Base-by-base conservation (phyloP, 1,140 invertebrate species). In the Pogonognathellus flavescens region DNA sequence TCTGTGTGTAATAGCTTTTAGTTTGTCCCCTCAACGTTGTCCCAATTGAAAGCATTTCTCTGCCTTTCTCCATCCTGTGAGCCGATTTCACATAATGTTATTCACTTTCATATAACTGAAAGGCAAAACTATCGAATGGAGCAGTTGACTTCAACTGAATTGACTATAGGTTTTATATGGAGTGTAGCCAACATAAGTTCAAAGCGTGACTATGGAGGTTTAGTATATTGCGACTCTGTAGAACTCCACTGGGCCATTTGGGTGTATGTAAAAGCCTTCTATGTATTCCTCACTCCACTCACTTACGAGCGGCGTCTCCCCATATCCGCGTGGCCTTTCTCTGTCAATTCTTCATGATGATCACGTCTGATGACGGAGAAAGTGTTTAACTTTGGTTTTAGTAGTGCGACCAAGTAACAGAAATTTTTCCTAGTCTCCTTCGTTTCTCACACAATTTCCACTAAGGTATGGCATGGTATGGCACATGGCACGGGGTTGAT, bases 341-440 rank as follows among this genome's bases (percentile, higher is more conserved):
- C 59, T n/a, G 55, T 31, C 80, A 18, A 57, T 84, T 83, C 57
- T 55, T 80, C 57, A 87, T 87, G 86, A 87, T 59, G 83, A 80
- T 87, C 86, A 87, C 86, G 86, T 87, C 86, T 80, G 52, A 60
- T 66, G 25, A 80, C 53, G 18, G 57, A 81, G 52, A 82, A 84
- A 87, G 86, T 87, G 85, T 87, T 87, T 87, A 87, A 87, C 86
- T 87, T 87, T 87, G 86, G 83, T 87, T 87, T 87, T 87, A 87
- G 83, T 87, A 20, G 53, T 31, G 57, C 55, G 41, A 84, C 49
- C 83, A 59, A 52, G 41, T 70, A 53, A 72, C 60, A 72, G 53
- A 84, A 84, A 84, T 84, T 49, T 72, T 84, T 70, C 53, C n/a
- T 20, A 70, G 41, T 53, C 83, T 20, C 20, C 83, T 72, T 72